Evolutionary conservation across 2,888 invertebrate genomes (phyloP), one percentile per base, ranked within the genome.

Genomic region (Napeogenes sylphis): DNA sequence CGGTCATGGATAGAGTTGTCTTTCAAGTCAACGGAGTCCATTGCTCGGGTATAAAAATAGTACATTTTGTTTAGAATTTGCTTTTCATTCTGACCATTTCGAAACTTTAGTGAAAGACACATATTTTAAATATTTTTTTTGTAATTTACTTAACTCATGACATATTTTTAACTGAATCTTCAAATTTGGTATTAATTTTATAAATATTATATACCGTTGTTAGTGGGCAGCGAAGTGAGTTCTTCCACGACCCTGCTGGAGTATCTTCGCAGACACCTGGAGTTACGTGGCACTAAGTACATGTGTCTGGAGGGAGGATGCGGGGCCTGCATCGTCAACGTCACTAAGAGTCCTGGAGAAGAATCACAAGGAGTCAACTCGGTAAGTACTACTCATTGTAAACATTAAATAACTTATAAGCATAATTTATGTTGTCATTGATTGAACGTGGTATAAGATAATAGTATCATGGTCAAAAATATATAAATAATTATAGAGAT

Each of bases 291-390:
- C 8, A 94, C 94, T 1, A 94, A 94, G 75, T 87, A 84, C 58
- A 93, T 93, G 93, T 94, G 94, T 69, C 83, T 87, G 2, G 93
- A 94, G 75, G 94, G 93, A 2, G 94, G 94, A 14, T 94, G 94
- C 72, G 94, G 94, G 0, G 91, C 90, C 3, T 94, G 94, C 71
- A 83, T 91, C 12, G 91, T 92, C 2, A 77, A 85, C 4, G 87
- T 83, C 73, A 71, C 80, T 77, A 65, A 73, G 65, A 53, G 76
- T 70, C 51, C 80, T 66, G 71, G 57, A 33, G 55, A 61, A 45
- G 32, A 45, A 21, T 42, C 54, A 10, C 55, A 64, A 54, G 45
- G 64, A 12, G 91, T 94, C 2, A 94, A 94, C 80, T 93, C 94
- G 55, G 94, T 94, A 80, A 87, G 86, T 71, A 13, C 14, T 13